Conservation (phyloP, 1,140 invertebrate species). For the Thereuonema tuberculata region DNA sequence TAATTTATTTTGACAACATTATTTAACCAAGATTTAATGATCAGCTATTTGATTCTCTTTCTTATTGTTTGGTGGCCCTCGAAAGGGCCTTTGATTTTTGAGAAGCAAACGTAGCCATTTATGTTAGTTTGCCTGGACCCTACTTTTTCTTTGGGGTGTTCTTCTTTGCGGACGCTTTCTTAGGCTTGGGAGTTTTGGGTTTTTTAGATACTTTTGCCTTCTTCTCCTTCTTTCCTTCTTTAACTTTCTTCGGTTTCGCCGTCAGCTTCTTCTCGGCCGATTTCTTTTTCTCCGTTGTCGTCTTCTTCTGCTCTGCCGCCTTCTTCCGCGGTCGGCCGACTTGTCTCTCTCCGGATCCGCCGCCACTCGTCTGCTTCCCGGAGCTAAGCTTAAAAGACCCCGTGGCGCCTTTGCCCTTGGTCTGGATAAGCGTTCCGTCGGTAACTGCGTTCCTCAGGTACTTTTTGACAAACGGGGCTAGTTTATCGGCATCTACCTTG, state of each 20-base stretch:
- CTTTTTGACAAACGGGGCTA: slow-evolving; percentile 18
- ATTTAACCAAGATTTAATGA: too few species aligned
- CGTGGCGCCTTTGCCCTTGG: slow-evolving; percentile 21
- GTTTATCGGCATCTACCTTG: slow-evolving; percentile 35
- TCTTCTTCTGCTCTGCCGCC: too few species aligned
- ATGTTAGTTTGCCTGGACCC: neutral
- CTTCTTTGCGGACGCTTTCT: slow-evolving; percentile 1
- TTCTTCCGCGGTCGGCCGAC: too few species aligned
- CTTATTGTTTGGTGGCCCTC: slow-evolving; percentile 12
- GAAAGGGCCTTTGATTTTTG: slow-evolving; percentile 9
- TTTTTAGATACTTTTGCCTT: slow-evolving; percentile 9
- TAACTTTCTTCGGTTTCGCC: slow-evolving; percentile 7
- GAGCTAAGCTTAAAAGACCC: slow-evolving; percentile 20
- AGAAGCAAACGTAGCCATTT: neutral
- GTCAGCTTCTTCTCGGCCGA: neutral
- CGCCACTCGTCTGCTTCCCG: too few species aligned
- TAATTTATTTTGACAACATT: too few species aligned
- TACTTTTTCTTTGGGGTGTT: slow-evolving; percentile 12
- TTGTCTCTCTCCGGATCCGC: too few species aligned
- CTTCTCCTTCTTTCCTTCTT: slow-evolving; percentile 6
- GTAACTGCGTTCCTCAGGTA: slow-evolving; percentile 20
- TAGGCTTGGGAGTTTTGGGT: slow-evolving; percentile 10
- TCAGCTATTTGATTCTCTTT: too few species aligned
- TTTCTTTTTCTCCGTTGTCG: too few species aligned
- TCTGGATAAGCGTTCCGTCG: slow-evolving; percentile 19